Percentiles rank a stretch among this genome's conserved stretches.
phyloP scores from a whole-genome alignment of 2,888 invertebrate genomes.

The Parnassius orleans region DNA sequence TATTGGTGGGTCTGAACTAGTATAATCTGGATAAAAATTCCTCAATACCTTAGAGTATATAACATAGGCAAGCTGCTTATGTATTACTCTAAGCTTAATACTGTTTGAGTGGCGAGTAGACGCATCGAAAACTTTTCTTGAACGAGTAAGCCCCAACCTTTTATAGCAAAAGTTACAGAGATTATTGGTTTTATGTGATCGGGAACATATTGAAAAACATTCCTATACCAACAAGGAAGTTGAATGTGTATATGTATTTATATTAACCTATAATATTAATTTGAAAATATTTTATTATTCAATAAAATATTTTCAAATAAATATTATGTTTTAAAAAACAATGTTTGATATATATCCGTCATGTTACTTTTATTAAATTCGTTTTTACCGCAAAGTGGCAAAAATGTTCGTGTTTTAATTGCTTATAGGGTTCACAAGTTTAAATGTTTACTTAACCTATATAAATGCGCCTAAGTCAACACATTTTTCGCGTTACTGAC shows the following conservation, averaged over 20 bases:
- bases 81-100: no score
- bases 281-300: background rate
- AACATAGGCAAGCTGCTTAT: no score
- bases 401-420: background rate
- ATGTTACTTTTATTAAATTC: no score
- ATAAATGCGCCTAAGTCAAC: constrained; percentile 23
- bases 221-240: constrained; percentile 1
- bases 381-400: background rate
- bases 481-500: background rate
- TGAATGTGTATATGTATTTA: background rate
- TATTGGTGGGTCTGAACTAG: no score
- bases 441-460: constrained; percentile 17
- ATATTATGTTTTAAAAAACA: background rate
- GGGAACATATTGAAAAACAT: constrained; percentile 1
- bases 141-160: background rate
- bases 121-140: constrained; percentile 6
- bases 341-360: no score
- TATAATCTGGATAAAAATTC: no score
- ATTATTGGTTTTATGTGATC: background rate
- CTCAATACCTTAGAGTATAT: no score
- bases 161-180: constrained; percentile 3
- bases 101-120: no score
- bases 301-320: background rate
- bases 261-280: background rate
- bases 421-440: constrained; percentile 9